phyloP scores from a whole-genome alignment of 2,113 vertebrate species.

The Chascanopsetta lugubris region DNA sequence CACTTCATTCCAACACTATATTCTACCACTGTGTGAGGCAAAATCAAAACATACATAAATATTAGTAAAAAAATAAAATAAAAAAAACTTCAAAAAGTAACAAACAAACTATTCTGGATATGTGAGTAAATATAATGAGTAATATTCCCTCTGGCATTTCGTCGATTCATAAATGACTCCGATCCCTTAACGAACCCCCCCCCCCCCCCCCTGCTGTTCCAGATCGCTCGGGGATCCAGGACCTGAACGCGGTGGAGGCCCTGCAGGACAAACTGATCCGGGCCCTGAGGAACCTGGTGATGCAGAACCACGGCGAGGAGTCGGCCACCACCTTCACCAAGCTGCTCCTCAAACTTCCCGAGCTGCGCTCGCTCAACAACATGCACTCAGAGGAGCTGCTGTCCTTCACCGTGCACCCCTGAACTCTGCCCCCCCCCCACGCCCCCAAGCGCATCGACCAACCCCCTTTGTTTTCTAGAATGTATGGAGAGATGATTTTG shows the following conservation, averaged over 20 bases:
- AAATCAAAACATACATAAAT: too few relatives aligned
- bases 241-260: slow-evolving; percentile 90
- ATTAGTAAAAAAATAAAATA: too few relatives aligned
- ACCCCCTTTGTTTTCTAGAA: slow-evolving; percentile 64
- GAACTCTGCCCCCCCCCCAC: slow-evolving; percentile 56
- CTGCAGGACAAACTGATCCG: slow-evolving; percentile 96
- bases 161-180: too few relatives aligned
- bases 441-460: slow-evolving; percentile 45
- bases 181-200: not conserved
- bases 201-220: not conserved
- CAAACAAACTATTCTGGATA: too few relatives aligned
- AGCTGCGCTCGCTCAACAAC: slow-evolving; percentile 98
- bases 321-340: slow-evolving; percentile 95
- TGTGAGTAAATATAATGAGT: too few relatives aligned
- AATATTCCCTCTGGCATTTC: too few relatives aligned
- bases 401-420: slow-evolving; percentile 97
- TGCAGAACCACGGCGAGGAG: slow-evolving; percentile 93
- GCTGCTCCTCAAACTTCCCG: slow-evolving; percentile 94
- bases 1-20: too few relatives aligned
- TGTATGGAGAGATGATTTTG: slow-evolving; percentile 68
- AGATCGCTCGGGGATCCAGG: slow-evolving; percentile 97
- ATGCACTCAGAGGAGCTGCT: slow-evolving; percentile 98
- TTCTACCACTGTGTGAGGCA: too few relatives aligned
- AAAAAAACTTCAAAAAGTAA: too few relatives aligned
- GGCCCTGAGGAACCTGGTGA: slow-evolving; percentile 92